Base-by-base conservation (phyloP, 1,140 invertebrate species). In the Mya arenaria region DNA sequence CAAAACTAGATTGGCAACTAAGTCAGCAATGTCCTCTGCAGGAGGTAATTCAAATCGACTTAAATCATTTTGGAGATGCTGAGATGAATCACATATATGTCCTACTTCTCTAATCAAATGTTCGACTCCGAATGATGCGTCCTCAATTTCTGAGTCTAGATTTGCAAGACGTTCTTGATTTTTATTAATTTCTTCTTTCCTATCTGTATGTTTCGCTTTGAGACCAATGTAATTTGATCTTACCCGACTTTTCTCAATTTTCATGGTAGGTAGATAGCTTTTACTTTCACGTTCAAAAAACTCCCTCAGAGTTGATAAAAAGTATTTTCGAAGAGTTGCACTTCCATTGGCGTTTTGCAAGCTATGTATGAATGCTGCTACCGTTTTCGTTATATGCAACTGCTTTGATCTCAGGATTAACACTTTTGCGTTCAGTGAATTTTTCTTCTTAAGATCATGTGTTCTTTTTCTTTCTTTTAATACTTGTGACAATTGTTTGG, bases 31-130 rank as follows among this genome's bases (percentile, higher is more conserved):
- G 10, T 32, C n/a, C 19, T 56, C 10, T 72, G 25, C 4, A 19
- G 52, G 36, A 25, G 37, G 65, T 44, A 41, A 25, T 44, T 34
- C 19, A 34, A 56, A 34, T 15, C 23, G 36, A 8, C 15, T 55
- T 19, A 34, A 32, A 17, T 23, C 5, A 8, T 32, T 28, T 56
- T 56, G 19, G 6, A 56, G 48, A 34, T 55, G 48, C 19, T 39
- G 44, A 36, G 37, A 36, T 0, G 32, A 32, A 6, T 72, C 69
- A 52, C 58, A 52, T 34, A 72, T 56, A 32, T 56, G 44, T 1
- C 69, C 69, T 8, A 72, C 23, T 56, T 58, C 69, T 39, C 69
- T 34, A 36, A 72, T 56, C 5, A 72, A 72, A 56, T 72, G 69
- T 19, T 56, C 28, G 2, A 68, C 37, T 19, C 37, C 23, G 37